Conservation (phyloP, 2,888 invertebrate genomes). For the Polydrusus tereticollis region DNA sequence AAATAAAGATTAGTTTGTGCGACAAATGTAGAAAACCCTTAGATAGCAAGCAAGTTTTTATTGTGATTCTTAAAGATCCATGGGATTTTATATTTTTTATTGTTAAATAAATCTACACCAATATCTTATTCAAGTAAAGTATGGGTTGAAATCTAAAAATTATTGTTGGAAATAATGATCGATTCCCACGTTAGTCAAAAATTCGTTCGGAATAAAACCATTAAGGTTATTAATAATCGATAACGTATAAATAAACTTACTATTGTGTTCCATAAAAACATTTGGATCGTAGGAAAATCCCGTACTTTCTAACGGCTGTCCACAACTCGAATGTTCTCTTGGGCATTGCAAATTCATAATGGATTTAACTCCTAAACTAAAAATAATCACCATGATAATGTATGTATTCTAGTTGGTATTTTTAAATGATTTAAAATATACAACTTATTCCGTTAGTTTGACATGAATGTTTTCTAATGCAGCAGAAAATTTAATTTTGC, state of each 20-base stretch:
- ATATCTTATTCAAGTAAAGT: neutral
- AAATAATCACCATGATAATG: too few relatives aligned
- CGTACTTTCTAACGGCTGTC: constrained; percentile 78
- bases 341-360: constrained; percentile 88
- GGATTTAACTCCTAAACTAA: constrained; percentile 82
- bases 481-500: too few relatives aligned
- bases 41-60: too few relatives aligned
- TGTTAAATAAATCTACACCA: too few relatives aligned
- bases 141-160: neutral
- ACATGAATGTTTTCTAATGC: too few relatives aligned
- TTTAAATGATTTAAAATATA: too few relatives aligned
- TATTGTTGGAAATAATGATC: neutral
- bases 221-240: constrained; percentile 1
- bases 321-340: constrained; percentile 90
- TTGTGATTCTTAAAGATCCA: too few relatives aligned
- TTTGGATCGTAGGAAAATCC: constrained; percentile 91
- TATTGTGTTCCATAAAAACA: constrained; percentile 85
- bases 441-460: too few relatives aligned
- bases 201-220: neutral
- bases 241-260: constrained; percentile 70
- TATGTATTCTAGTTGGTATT: too few relatives aligned
- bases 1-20: too few relatives aligned
- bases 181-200: neutral
- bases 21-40: too few relatives aligned
- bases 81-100: too few relatives aligned